Percentiles rank a stretch among this genome's conserved stretches.
phyloP scores from a whole-genome alignment of 2,888 invertebrate genomes.

The Tridacna gigas region DNA sequence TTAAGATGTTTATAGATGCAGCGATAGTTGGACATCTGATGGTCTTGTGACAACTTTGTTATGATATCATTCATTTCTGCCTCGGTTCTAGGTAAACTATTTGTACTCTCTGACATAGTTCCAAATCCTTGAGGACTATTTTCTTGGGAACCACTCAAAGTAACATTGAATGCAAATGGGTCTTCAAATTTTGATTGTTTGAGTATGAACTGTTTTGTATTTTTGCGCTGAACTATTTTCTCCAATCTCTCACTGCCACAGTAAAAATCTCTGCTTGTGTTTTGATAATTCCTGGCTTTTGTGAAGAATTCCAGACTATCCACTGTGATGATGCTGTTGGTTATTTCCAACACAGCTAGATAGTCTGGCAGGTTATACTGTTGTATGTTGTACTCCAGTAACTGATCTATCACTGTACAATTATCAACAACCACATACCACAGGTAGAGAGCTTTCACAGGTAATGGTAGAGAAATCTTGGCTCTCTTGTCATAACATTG shows the following conservation, averaged over 20 bases:
- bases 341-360: conserved; percentile 45
- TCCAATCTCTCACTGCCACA: conserved; percentile 53
- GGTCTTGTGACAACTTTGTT: conserved; percentile 46
- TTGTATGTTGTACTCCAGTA: conserved; percentile 45
- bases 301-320: conserved; percentile 31
- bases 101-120: neutral
- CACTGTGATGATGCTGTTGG: conserved; percentile 27
- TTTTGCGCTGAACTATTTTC: conserved; percentile 47
- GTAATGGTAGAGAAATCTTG: conserved; percentile 56
- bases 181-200: neutral
- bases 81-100: conserved; percentile 8
- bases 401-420: conserved; percentile 48
- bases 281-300: conserved; percentile 26
- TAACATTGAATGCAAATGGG: neutral
- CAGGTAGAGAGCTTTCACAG: conserved; percentile 51
- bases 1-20: conserved; percentile 36
- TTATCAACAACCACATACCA: conserved; percentile 52
- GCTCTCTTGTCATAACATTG: conserved; percentile 38
- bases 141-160: no score
- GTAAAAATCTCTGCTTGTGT: conserved; percentile 46
- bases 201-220: conserved; percentile 25
- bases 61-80: conserved; percentile 38
- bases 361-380: conserved; percentile 23
- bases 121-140: neutral
- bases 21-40: conserved; percentile 25